A percentile compares a stretch with the other conserved stretches of the same genome.
phyloP scores from a whole-genome alignment of 2,113 vertebrate genomes.

The Rhabdornis inornatus region DNA sequence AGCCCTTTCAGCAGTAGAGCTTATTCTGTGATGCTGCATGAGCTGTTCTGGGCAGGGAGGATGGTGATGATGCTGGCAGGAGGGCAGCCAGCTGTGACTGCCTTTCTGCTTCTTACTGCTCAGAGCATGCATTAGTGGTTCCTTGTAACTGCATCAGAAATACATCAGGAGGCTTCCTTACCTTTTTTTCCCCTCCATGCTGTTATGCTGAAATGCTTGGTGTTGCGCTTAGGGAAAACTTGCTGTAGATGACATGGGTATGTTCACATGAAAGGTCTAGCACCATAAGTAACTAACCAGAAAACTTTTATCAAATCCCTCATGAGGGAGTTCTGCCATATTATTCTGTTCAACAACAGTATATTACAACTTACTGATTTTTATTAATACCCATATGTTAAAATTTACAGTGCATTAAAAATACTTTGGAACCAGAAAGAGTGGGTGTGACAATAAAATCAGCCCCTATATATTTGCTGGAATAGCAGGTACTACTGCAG shows the following conservation, averaged over 20 bases:
- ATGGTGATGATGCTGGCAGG: constrained; percentile 12
- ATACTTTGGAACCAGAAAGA: not conserved
- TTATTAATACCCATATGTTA: not conserved
- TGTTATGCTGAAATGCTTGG: not conserved
- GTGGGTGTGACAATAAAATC: not conserved
- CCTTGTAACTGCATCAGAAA: not conserved
- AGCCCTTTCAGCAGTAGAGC: not conserved
- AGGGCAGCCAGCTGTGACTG: constrained; percentile 69
- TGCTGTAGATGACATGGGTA: not conserved
- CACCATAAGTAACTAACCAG: not conserved
- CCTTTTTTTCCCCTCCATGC: not conserved
- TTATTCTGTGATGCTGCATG: not conserved
- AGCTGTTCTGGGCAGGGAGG: constrained; percentile 51
- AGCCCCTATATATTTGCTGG: not conserved
- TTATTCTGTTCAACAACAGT: not conserved
- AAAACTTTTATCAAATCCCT: not conserved
- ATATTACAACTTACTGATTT: not conserved
- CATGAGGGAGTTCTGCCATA: not conserved
- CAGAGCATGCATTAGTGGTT: not conserved
- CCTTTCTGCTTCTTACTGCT: not conserved
- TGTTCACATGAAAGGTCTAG: not conserved
- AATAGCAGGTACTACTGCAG: not conserved
- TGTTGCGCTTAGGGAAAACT: not conserved
- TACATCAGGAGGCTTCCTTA: not conserved
- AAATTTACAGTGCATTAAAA: not conserved